Base-by-base conservation (phyloP, 2,888 invertebrate species). In the Dendrolimus pini region DNA sequence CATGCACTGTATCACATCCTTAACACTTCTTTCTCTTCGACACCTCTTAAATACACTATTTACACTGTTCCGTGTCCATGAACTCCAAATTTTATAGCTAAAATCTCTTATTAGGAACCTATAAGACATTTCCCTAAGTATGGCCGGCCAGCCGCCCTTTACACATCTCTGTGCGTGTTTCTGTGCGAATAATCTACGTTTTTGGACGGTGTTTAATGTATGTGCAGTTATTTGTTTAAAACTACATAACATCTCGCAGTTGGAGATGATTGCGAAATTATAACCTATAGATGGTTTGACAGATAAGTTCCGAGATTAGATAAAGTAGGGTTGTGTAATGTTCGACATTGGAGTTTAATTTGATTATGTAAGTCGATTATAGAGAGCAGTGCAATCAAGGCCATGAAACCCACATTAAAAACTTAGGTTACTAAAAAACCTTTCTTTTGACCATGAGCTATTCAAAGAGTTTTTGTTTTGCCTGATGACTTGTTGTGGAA, bases 1-100 rank as follows among this genome's bases (percentile, higher is more conserved):
- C 57, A 90, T 85, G 59, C 80, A 76, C 61, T 82, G 76, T 60
- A 89, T 73, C 60, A 88, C 80, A 66, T 85, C 86, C 12, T 83
- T 72, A n/a, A 89, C 80, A 58, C 76, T 71, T 41, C 80, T 75
- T 18, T 89, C 89, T 54, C 75, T 76, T 58, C 80, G 79, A 64
- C 81, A 86, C 62, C 81, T 77, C 61, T 69, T 83, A 12, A 86
- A 79, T 65, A 88, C 81, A 53, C 77, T 78, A 66, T 69, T 78
- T 61, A 82, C 66, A 61, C 74, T 74, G 71, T 74, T 79, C 10
- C 85, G 75, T 54, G 78, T 77, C 86, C 87, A 90, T 57, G 69
- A 73, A 69, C 75, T 83, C 82, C 83, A 85, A 53, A 88, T 61
- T 61, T 77, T 82, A 47, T 10, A 12, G 12, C 8, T 47, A 47